Evolutionary conservation across 1,140 invertebrate genomes (phyloP).

Genomic region (Schmidtea mediterranea): DNA sequence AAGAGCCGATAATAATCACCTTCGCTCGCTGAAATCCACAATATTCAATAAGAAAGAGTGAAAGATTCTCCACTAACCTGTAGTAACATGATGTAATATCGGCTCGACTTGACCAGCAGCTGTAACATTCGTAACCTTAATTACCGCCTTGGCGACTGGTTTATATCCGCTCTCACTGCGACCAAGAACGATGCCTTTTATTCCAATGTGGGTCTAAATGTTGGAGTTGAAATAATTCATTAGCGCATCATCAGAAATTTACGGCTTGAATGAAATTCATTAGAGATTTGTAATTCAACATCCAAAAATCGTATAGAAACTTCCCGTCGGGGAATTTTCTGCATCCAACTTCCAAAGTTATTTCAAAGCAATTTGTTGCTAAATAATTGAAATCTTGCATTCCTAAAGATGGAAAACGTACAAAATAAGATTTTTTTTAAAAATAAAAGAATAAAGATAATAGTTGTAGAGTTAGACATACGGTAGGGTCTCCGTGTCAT

Average conservation of each 20-base stretch:
- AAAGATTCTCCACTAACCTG: too few species aligned
- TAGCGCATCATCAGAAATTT: too few species aligned
- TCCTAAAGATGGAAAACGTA: too few species aligned
- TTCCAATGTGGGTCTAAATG: slow-evolving; percentile 51
- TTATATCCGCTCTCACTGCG: slow-evolving; percentile 45
- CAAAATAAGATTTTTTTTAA: too few species aligned
- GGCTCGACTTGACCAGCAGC: slow-evolving; percentile 13
- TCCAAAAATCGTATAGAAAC: slow-evolving; percentile 66
- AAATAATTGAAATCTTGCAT: slow-evolving; percentile 99
- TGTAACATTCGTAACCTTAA: slow-evolving; percentile 29
- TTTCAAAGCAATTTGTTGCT: slow-evolving; percentile 88
- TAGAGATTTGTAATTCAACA: slow-evolving; percentile 61
- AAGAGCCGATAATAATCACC: slow-evolving; percentile 83
- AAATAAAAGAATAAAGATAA: too few species aligned
- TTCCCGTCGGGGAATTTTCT: slow-evolving; percentile 66
- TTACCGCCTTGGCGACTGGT: slow-evolving; percentile 39
- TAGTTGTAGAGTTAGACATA: too few species aligned
- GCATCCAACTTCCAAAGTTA: slow-evolving; percentile 82
- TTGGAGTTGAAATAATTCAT: too few species aligned
- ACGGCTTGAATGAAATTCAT: slow-evolving; percentile 55
- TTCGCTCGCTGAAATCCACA: too few species aligned
- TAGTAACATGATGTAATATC: too few species aligned
- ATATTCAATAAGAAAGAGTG: too few species aligned
- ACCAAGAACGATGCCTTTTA: slow-evolving; percentile 55
- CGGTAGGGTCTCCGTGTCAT: too few species aligned